Evolutionary conservation across 2,113 vertebrate species (phyloP), one percentile per base, ranked within the genome.

Genomic region (Grallaria varia): DNA sequence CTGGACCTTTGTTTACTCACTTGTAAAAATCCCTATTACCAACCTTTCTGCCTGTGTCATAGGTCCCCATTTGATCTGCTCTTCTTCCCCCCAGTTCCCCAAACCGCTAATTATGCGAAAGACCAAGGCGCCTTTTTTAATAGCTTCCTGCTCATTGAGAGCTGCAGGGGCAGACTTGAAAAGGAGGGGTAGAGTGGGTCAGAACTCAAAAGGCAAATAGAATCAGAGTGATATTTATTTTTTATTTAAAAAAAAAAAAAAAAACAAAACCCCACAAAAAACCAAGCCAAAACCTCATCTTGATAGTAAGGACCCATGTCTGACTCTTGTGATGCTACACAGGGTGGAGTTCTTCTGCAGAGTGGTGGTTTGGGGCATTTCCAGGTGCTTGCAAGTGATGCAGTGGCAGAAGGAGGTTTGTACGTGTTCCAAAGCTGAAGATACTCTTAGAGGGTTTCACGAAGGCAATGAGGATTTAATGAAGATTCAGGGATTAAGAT

Each of bases 381-480:
- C 60, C 27, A 4, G 1, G 45, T 50, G 35, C n/a, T 72, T 33
- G 39, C 15, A 8, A 79, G 60, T 11, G 52, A 27, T 55, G 35
- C 31, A 15, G 30, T 0, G 1, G 24, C 18, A 45, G 56, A n/a
- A 55, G 19, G 17, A 5, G 2, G 0, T 27, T 79, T 52, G 25
- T 39, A 24, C 2, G 0, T 35, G 42, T 28, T 74, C 58, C 31
- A 50, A 28, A 13, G 28, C 73, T 87, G 30, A 39, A 71, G 35
- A 35, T 69, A 16, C 18, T 67, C 52, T 88, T 62, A 39, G 45
- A 66, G 81, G 45, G 55, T 79, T 97, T 97, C 12, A 17, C 35
- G 80, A 89, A 88, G 91, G 39, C 27, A 11, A 28, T 58, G 52
- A 86, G 66, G 68, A 84, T 95, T 97, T 96, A 49, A 73, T 59